Conservation (phyloP, 2,113 vertebrate species). For the Puntigrus tetrazona region DNA sequence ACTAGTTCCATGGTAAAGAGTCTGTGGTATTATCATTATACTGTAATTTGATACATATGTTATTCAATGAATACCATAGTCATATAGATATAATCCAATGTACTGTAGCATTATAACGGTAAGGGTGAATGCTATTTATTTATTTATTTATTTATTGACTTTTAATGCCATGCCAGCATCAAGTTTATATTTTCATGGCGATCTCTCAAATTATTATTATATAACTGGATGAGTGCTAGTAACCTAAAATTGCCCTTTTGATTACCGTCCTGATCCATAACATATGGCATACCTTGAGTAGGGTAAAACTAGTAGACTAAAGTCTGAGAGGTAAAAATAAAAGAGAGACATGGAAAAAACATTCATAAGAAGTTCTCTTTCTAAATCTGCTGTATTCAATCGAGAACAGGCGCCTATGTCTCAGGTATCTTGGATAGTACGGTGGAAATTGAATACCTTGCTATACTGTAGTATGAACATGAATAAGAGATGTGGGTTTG, state of each 20-base stretch:
- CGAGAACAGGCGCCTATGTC: constrained; percentile 39
- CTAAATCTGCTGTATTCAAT: constrained; percentile 53
- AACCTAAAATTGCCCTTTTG: constrained; percentile 40
- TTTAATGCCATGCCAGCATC: too few species aligned
- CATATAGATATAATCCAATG: neutral
- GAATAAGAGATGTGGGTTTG: constrained; percentile 42
- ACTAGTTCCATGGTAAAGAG: neutral
- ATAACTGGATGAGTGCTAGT: neutral
- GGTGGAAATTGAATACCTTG: constrained; percentile 51
- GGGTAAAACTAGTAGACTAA: neutral
- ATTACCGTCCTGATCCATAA: constrained; percentile 48
- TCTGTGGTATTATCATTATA: neutral
- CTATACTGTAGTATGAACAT: constrained; percentile 45
- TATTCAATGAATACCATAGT: neutral
- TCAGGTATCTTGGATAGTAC: constrained; percentile 51
- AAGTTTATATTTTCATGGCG: too few species aligned
- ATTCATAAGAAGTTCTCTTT: constrained; percentile 45
- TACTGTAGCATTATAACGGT: neutral
- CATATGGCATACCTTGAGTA: constrained; percentile 52
- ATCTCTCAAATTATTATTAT: too few species aligned
- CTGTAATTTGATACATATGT: neutral
- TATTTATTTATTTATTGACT: too few species aligned
- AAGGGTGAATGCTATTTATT: too few species aligned
- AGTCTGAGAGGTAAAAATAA: neutral
- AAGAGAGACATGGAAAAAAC: constrained; percentile 21